Conservation (phyloP, 2,888 invertebrate species). For the Drosophila neonasuta region DNA sequence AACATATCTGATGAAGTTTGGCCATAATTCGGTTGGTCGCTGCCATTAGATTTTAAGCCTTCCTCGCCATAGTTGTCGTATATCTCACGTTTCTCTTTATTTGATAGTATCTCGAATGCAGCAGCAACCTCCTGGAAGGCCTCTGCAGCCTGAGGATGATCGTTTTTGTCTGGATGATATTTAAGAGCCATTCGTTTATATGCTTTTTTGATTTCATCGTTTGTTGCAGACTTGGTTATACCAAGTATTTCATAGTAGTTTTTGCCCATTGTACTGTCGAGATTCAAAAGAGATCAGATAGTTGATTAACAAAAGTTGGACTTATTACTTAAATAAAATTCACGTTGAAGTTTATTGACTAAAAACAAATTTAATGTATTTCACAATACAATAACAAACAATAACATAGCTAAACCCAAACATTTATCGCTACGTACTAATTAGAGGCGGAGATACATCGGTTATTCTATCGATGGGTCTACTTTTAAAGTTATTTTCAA, state of each 20-base stretch:
- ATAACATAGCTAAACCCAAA: slow-evolving; percentile 22
- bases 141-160: slow-evolving; percentile 60
- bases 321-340: neutral
- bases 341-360: neutral
- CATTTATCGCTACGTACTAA: slow-evolving; percentile 21
- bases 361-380: slow-evolving; percentile 10
- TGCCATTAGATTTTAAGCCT: slow-evolving; percentile 36
- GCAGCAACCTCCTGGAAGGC: slow-evolving; percentile 52
- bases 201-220: slow-evolving; percentile 42
- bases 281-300: neutral
- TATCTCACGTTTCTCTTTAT: slow-evolving; percentile 56
- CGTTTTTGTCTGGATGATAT: slow-evolving; percentile 61
- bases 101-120: slow-evolving; percentile 59
- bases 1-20: slow-evolving; percentile 60
- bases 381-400: slow-evolving; percentile 17
- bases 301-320: neutral
- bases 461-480: no score
- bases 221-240: slow-evolving; percentile 32
- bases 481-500: no score
- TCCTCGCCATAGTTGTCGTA: slow-evolving; percentile 61
- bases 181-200: slow-evolving; percentile 43
- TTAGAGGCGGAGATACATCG: no score
- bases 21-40: slow-evolving; percentile 12
- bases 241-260: slow-evolving; percentile 46
- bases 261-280: slow-evolving; percentile 34